phyloP scores from a whole-genome alignment of 2,888 invertebrate species.

The Pandemis heparana region DNA sequence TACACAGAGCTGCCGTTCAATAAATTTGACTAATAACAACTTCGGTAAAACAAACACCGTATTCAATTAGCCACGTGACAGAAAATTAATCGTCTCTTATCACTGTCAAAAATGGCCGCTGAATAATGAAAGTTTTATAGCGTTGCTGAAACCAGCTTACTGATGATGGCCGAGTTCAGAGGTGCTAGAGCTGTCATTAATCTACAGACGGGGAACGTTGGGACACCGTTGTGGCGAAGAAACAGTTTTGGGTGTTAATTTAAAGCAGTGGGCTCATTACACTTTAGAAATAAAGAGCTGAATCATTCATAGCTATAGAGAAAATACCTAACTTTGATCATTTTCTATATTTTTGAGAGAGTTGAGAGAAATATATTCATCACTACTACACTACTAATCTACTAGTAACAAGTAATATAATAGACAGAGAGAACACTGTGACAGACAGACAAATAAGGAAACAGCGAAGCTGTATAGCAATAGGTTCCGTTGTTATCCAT shows the following conservation, averaged over 20 bases:
- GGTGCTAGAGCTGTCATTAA: slow-evolving; percentile 23
- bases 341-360: too few relatives aligned
- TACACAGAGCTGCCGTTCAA: not conserved
- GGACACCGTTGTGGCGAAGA: slow-evolving; percentile 12
- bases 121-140: slow-evolving; percentile 40
- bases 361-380: too few relatives aligned
- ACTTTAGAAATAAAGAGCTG: not conserved
- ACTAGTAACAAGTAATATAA: too few relatives aligned
- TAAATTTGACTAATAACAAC: not conserved
- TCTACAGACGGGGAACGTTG: slow-evolving; percentile 17
- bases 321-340: too few relatives aligned
- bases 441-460: too few relatives aligned
- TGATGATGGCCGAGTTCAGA: slow-evolving; percentile 31
- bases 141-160: slow-evolving; percentile 20
- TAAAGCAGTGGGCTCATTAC: slow-evolving; percentile 1
- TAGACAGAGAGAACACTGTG: too few relatives aligned
- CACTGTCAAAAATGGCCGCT: slow-evolving; percentile 36
- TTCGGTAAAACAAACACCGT: slow-evolving; percentile 22
- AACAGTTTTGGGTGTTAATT: slow-evolving; percentile 19
- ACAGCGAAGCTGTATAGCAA: too few relatives aligned
- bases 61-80: slow-evolving; percentile 35
- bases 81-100: slow-evolving; percentile 36
- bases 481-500: too few relatives aligned
- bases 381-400: too few relatives aligned
- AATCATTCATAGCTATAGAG: too few relatives aligned